Evolutionary conservation across 2,888 invertebrate genomes (phyloP), one percentile per base, ranked within the genome.

Genomic region (Cryptus viduatorius): DNA sequence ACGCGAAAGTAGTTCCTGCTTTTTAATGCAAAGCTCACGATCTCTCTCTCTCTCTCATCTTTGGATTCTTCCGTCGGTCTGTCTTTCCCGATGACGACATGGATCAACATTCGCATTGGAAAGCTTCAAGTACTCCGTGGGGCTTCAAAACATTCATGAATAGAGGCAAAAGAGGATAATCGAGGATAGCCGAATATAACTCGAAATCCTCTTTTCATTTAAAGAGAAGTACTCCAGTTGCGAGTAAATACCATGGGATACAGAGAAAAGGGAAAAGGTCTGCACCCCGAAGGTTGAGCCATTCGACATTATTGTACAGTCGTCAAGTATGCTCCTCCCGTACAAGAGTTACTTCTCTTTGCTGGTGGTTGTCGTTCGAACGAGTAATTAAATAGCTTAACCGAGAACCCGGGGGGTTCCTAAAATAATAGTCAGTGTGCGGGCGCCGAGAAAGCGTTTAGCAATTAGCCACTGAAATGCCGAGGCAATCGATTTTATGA

Each of bases 141-240:
- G 64, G 65, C 46, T 67, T 37, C 42, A 50, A 71, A 75, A 71
- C 44, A 79, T 71, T 75, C 48, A 64, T 69, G 42, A 44, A 67
- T 71, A 59, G 42, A 61, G 3, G n/a, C 31, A 46, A 50, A 14
- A 12, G 24, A 4, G 44, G 24, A 29, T 46, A 56, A 42, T 65
- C 10, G 44, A 4, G 19, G 44, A 29, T n/a, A 14, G 37, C 37
- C 7, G 16, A 44, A n/a, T 71, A 31, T 53, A 61, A 71, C 50
- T 65, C 10, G 37, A 37, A 42, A 19, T 59, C n/a, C 24, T 44
- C 3, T 19, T 29, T 19, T 14, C 37, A 8, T 42, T n/a, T 14
- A 24, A 19, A 44, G 42, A 56, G 56, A 14, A 31, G 10, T 12
- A 14, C 7, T 4, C 31, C 29, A 29, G 8, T 19, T 24, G 7